Evolutionary conservation across 2,797 vertebrate genomes (phyloP).

Genomic region (Emys orbicularis): DNA sequence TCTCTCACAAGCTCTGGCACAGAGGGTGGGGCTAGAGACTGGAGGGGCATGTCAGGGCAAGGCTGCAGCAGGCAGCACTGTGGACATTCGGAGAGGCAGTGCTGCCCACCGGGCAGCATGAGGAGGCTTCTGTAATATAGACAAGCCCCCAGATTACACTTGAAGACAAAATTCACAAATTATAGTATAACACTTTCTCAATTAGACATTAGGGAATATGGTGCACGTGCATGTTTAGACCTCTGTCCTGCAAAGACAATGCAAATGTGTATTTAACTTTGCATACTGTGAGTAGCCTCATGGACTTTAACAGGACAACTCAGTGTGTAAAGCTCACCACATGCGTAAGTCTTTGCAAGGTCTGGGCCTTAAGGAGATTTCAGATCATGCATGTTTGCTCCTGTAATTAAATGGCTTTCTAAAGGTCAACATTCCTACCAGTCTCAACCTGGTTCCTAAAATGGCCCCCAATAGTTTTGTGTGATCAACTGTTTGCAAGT

Average conservation of each 20-base stretch:
- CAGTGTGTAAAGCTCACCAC: fast-evolving
- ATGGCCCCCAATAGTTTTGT: background rate
- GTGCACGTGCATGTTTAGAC: background rate
- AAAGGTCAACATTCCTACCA: background rate
- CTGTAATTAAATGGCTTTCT: background rate
- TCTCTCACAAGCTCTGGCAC: background rate
- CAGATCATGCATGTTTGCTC: background rate
- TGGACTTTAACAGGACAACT: background rate
- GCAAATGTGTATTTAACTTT: background rate
- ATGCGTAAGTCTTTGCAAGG: background rate
- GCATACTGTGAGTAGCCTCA: background rate
- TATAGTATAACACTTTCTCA: background rate
- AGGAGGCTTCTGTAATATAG: fast-evolving
- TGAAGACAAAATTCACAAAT: background rate
- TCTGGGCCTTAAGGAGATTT: background rate
- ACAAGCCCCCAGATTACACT: fast-evolving
- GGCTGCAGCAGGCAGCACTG: background rate
- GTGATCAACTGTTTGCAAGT: fast-evolving
- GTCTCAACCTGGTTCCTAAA: background rate
- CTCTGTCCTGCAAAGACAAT: background rate
- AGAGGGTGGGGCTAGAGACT: background rate
- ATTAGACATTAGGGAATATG: background rate
- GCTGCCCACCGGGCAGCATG: fast-evolving
- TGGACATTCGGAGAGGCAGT: background rate
- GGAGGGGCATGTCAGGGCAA: background rate